Evolutionary conservation across 2,797 vertebrate species (phyloP).

Genomic region (Tragelaphus eurycerus): DNA sequence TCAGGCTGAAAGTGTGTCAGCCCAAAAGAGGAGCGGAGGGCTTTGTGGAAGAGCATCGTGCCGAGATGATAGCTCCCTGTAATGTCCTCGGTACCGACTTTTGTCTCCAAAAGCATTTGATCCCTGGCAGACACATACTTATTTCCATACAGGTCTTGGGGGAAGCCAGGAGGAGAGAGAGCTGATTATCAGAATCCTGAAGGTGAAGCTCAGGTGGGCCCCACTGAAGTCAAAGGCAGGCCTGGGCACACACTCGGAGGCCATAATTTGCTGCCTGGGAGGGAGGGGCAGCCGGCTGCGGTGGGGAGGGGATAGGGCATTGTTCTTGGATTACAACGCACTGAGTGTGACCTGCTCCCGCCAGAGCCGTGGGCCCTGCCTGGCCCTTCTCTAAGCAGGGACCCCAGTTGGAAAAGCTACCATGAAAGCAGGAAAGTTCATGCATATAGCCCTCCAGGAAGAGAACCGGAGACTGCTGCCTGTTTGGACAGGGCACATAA

Average conservation of each 20-base stretch:
- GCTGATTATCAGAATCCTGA: constrained; percentile 86
- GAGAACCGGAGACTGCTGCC: constrained; percentile 57
- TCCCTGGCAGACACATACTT: constrained; percentile 88
- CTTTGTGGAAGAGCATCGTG: constrained; percentile 87
- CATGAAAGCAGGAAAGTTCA: constrained; percentile 44
- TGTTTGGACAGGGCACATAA: constrained; percentile 36
- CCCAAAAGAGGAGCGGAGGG: constrained; percentile 86
- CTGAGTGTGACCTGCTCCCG: constrained; percentile 34
- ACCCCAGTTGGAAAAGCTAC: constrained; percentile 41
- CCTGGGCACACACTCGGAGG: constrained; percentile 80
- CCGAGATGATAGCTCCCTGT: constrained; percentile 86
- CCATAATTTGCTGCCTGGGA: constrained; percentile 84
- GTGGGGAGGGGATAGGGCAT: constrained; percentile 62
- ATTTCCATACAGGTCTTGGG: constrained; percentile 88
- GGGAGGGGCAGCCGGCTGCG: constrained; percentile 70
- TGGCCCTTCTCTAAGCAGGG: constrained; percentile 49
- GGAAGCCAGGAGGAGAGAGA: constrained; percentile 83
- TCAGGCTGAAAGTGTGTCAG: constrained; percentile 90
- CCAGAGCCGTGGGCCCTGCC: neutral
- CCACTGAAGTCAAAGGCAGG: constrained; percentile 83
- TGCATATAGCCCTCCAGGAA: constrained; percentile 48
- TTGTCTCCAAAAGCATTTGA: constrained; percentile 90
- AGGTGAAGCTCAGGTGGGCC: constrained; percentile 86
- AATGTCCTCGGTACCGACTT: constrained; percentile 87
- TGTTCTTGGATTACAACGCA: constrained; percentile 58